Evolutionary conservation across 1,140 invertebrate genomes (phyloP).

Genomic region (Rhynchophorus ferrugineus): DNA sequence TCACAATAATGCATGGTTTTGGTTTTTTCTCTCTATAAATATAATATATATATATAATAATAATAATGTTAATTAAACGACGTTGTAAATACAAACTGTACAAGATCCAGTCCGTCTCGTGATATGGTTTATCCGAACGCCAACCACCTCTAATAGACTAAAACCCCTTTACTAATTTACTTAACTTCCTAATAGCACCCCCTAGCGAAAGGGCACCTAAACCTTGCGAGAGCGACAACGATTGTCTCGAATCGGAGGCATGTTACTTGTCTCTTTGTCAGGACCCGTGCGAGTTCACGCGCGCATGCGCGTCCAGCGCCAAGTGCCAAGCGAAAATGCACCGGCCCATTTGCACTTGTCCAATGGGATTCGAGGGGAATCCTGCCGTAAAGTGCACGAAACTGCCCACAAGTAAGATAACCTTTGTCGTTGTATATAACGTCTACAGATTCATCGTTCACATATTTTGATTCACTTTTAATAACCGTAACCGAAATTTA

Average conservation of each 20-base stretch:
- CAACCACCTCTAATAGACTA: background rate
- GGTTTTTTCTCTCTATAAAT: too few relatives aligned
- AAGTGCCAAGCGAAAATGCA: slow-evolving; percentile 66
- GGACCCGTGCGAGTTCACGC: slow-evolving; percentile 65
- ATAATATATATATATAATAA: too few relatives aligned
- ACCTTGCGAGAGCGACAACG: slow-evolving; percentile 64
- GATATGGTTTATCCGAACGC: background rate
- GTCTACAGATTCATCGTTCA: background rate
- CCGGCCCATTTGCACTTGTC: slow-evolving; percentile 69
- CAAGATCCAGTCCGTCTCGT: too few relatives aligned
- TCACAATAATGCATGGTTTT: too few relatives aligned
- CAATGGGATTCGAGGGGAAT: slow-evolving; percentile 65
- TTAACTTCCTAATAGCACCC: slow-evolving; percentile 48
- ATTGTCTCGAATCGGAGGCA: slow-evolving; percentile 66
- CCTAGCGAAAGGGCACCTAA: slow-evolving; percentile 56
- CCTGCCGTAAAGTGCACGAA: slow-evolving; percentile 65
- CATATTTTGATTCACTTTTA: background rate
- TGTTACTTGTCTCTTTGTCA: slow-evolving; percentile 66
- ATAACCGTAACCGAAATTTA: background rate
- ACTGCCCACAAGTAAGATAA: slow-evolving; percentile 60
- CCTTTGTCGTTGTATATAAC: slow-evolving; percentile 2
- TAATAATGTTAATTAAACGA: too few relatives aligned
- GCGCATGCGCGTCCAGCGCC: slow-evolving; percentile 61
- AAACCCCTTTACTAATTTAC: background rate
- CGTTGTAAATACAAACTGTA: too few relatives aligned